Evolutionary conservation across 2,888 invertebrate genomes (phyloP).

Genomic region (Ornithoptera alexandrae): DNA sequence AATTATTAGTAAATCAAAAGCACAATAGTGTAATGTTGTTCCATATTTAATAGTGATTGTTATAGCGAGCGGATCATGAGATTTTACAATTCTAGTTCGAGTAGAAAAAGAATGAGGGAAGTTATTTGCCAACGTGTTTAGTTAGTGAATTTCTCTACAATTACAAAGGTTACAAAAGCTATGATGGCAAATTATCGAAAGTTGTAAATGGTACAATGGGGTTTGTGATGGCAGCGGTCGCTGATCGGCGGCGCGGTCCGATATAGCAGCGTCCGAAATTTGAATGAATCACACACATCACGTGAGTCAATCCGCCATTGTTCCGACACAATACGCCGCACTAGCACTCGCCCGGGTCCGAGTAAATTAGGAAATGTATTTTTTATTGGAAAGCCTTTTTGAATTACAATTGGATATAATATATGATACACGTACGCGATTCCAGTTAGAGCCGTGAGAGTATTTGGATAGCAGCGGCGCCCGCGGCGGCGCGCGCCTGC

Average conservation of each 20-base stretch:
- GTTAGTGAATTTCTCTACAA: background rate
- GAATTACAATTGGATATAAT: slow-evolving; percentile 69
- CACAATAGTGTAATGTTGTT: too few species aligned
- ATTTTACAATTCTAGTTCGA: background rate
- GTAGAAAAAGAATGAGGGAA: background rate
- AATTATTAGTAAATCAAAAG: too few species aligned
- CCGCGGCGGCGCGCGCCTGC: slow-evolving; percentile 33
- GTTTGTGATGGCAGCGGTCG: too few species aligned
- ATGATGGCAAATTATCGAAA: background rate
- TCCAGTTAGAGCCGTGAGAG: slow-evolving; percentile 66
- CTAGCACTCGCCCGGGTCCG: slow-evolving; percentile 45
- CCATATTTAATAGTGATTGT: too few species aligned
- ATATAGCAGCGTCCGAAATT: slow-evolving; percentile 51
- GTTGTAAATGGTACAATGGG: slow-evolving; percentile 8
- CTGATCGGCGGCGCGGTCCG: slow-evolving; percentile 36
- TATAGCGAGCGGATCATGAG: too few species aligned
- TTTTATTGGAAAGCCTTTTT: slow-evolving; percentile 71
- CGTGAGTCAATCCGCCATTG: slow-evolving; percentile 72
- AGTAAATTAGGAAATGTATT: slow-evolving; percentile 78
- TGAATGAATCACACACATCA: slow-evolving; percentile 72
- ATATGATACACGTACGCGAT: slow-evolving; percentile 60
- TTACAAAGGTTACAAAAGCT: background rate
- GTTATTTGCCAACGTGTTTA: background rate
- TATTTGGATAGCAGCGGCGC: slow-evolving; percentile 55
- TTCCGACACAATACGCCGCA: slow-evolving; percentile 63